A percentile compares a stretch with the other conserved stretches of the same genome.
These are phyloP conservation scores for Carpatolechia fugitivella DNA, from an alignment of 2,888 invertebrate species.

Conservation along the genomic window DNA sequence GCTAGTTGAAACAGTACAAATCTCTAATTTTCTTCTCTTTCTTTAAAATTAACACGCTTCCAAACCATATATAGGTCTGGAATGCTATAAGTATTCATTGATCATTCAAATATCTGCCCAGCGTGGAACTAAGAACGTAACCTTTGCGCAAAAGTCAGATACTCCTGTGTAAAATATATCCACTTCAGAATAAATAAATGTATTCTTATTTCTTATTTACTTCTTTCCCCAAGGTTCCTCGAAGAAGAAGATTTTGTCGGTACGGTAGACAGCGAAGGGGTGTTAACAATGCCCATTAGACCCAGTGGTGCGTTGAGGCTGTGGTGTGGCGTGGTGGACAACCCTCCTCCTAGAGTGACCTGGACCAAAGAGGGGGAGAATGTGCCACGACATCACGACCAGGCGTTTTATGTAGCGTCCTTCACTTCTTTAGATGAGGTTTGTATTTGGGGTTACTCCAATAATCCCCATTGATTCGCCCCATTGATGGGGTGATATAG, in stretches of 20 bases:
- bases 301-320: conserved; percentile 68
- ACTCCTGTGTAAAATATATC: no score
- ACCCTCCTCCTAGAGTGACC: conserved; percentile 79
- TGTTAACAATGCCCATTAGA: conserved; percentile 51
- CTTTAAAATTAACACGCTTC: no score
- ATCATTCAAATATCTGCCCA: no score
- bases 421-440: conserved; percentile 62
- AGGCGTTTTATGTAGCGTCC: conserved; percentile 61
- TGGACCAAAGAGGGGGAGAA: conserved; percentile 78
- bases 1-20: no score
- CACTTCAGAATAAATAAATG: no score
- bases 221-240: conserved; percentile 47
- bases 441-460: conserved; percentile 18
- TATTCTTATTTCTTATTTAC: background rate
- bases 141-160: no score
- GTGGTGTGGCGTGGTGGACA: conserved; percentile 82
- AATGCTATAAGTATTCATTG: no score
- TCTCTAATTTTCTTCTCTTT: no score
- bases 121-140: no score
- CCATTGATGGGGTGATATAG: no score
- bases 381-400: conserved; percentile 57
- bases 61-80: no score
- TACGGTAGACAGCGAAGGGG: conserved; percentile 49
- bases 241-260: conserved; percentile 68
- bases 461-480: no score